Evolutionary conservation across 2,888 invertebrate genomes (phyloP), one percentile per base, ranked within the genome.

Genomic region (Pantelozetes paolii): DNA sequence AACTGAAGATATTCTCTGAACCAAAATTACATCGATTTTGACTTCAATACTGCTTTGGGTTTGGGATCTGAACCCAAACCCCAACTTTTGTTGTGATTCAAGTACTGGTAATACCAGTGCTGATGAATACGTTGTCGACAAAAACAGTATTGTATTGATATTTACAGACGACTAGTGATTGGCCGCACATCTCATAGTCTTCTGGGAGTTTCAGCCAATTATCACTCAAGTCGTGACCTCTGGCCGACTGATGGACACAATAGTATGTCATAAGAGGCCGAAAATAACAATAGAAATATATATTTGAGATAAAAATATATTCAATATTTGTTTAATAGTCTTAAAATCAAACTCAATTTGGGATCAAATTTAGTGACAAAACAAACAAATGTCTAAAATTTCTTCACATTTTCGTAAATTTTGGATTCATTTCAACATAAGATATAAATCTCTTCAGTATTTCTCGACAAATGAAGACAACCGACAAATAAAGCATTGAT

Each of bases 201-300:
- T 28, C 28, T 30, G 62, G 62, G 62, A 62, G n/a, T 30, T 62
- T 30, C 26, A 62, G 3, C 18, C 15, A 62, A 62, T 62, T 30
- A 62, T 62, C 32, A 32, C 3, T 62, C 9, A n/a, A 32, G 62
- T 62, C 62, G 9, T 30, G 62, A 32, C 62, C 62, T 62, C n/a
- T 18, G 32, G 18, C 32, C 32, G 32, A 54, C 3, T 62, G 62
- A 62, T 30, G 32, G 62, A 30, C 62, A 62, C 62, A 28, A 57
- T 28, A 8, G 6, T 8, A 28, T 57, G 26, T 26, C 57, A 26
- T 23, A 57, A 62, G 62, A 30, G 26, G 18, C 9, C 9, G n/a
- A 62, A 32, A 54, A 30, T 13, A 9, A n/a, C n/a, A n/a, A n/a
- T n/a, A n/a, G n/a, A 62, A 62, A 32, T 32, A 62, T 32, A 62